Base-by-base conservation (phyloP, 1,140 invertebrate genomes). In the Scaptomyza montana region DNA sequence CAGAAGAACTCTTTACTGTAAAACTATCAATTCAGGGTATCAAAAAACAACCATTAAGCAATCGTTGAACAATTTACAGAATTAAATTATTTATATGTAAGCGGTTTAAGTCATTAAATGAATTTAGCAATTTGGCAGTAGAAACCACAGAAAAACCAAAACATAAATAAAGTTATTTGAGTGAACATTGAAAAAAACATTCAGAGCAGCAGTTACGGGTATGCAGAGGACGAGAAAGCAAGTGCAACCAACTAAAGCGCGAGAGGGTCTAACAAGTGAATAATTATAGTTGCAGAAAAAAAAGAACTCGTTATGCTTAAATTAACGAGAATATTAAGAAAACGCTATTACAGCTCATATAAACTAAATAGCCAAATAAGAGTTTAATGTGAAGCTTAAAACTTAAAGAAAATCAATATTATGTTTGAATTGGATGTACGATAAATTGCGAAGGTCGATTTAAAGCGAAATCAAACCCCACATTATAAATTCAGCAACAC, bases 11-110 rank as follows among this genome's bases (percentile, higher is more conserved):
- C n/a, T n/a, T n/a, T n/a, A n/a, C n/a, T n/a, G n/a, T n/a, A n/a
- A n/a, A n/a, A n/a, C n/a, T n/a, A n/a, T n/a, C n/a, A n/a, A n/a
- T n/a, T n/a, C n/a, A n/a, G n/a, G n/a, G n/a, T n/a, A n/a, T n/a
- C n/a, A n/a, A n/a, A n/a, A n/a, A n/a, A n/a, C n/a, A n/a, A n/a
- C n/a, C n/a, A n/a, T n/a, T n/a, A n/a, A n/a, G n/a, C n/a, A n/a
- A n/a, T n/a, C 21, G 49, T 56, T 41, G 30, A 21, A 56, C 51
- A 65, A 46, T 66, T 68, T 76, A 54, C 43, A 56, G 74, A 80
- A 80, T 86, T 86, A 86, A 78, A 86, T 86, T 63, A 78, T 87
- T 75, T 72, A 87, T 69, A 66, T 75, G 71, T 70, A 67, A 78
- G 50, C 70, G 70, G 53, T 70, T 80, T 77, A 80, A 85, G 80